Evolutionary conservation across 2,113 vertebrate genomes (phyloP).

Genomic region (Xenopus borealis): DNA sequence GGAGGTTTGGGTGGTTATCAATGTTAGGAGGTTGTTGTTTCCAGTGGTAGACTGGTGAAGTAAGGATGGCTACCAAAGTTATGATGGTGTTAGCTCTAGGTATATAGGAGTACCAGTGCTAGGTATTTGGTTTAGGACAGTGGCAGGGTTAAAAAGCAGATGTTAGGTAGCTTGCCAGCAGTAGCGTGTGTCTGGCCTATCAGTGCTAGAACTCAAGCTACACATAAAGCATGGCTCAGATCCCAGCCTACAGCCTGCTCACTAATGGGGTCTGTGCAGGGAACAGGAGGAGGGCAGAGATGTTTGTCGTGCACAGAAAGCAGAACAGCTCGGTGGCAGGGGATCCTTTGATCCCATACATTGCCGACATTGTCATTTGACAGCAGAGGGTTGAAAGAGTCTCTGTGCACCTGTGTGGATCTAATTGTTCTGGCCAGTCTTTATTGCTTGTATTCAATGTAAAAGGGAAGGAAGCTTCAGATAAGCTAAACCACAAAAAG

Average conservation of each 20-base stretch:
- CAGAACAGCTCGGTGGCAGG: neutral
- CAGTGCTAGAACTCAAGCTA: too few relatives aligned
- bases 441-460: neutral
- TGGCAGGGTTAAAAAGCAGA: too few relatives aligned
- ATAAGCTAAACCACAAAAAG: too few relatives aligned
- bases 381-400: slow-evolving; percentile 1
- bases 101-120: too few relatives aligned
- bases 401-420: neutral
- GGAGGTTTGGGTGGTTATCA: too few relatives aligned
- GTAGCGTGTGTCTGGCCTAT: too few relatives aligned
- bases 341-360: neutral
- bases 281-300: neutral
- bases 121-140: too few relatives aligned
- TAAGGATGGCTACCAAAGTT: too few relatives aligned
- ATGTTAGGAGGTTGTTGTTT: too few relatives aligned
- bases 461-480: neutral
- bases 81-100: too few relatives aligned
- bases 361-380: slow-evolving; percentile 6
- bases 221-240: neutral
- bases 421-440: neutral
- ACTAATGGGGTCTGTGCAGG: neutral
- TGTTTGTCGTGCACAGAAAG: neutral
- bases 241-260: neutral
- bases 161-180: too few relatives aligned
- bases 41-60: too few relatives aligned